These are phyloP conservation scores for Poecile atricapillus DNA, from an alignment of 2,113 vertebrate genomes.

Conservation along the genomic window DNA sequence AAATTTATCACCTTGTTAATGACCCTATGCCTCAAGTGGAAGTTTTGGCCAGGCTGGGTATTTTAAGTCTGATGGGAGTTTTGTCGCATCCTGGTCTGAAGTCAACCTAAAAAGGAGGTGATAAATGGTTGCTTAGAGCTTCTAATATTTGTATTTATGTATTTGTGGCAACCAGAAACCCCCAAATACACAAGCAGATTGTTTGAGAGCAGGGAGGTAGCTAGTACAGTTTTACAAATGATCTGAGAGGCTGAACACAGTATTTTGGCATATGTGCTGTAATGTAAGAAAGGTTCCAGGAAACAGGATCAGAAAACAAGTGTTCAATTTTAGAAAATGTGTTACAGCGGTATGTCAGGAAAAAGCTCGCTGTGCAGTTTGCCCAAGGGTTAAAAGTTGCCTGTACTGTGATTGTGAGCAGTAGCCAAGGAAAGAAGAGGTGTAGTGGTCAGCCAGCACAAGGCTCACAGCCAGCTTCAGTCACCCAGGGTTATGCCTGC, in stretches of 20 bases:
- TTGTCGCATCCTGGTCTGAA: not conserved
- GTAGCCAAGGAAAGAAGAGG: not conserved
- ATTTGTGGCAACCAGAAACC: not conserved
- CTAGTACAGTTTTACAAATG: not conserved
- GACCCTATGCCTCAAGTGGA: accelerated
- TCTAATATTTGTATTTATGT: not conserved
- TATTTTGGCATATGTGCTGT: not conserved
- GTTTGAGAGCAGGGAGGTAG: not conserved
- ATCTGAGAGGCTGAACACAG: not conserved
- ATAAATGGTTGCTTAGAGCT: not conserved
- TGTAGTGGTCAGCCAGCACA: not conserved
- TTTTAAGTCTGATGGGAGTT: not conserved
- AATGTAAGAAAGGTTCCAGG: not conserved
- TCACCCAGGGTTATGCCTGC: not conserved
- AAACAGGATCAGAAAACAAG: not conserved
- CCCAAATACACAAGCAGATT: not conserved
- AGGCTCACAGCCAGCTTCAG: not conserved
- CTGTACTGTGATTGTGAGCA: not conserved
- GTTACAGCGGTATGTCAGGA: not conserved
- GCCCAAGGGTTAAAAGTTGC: not conserved
- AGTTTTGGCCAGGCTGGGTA: not conserved
- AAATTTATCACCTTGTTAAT: not conserved
- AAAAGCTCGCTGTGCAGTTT: not conserved
- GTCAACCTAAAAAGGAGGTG: not conserved
- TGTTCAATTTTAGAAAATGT: not conserved